Base-by-base conservation (phyloP, 1,140 invertebrate genomes). In the Tetramorium simillimum region DNA sequence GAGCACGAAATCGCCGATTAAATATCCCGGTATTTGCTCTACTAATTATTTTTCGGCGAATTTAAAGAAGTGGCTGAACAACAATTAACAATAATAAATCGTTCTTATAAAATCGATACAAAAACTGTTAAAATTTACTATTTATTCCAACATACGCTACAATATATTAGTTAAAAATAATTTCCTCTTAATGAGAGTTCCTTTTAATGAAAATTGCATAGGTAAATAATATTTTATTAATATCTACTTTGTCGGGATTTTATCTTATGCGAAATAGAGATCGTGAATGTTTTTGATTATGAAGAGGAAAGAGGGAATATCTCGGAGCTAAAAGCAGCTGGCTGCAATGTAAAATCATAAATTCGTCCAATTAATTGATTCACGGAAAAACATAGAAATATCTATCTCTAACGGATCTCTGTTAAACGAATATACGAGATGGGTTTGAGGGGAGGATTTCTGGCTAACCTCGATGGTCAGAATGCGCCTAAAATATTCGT, bases 1-100 rank as follows among this genome's bases (percentile, higher is more conserved):
- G 88, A 93, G 93, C 94, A 93, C 91, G 90, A 95, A 95, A 95
- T 95, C 92, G 92, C 37, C 89, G 86, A 88, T 93, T 93, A 95
- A 94, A 94, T 93, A 94, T 91, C 88, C 88, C 88, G 70, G 85
- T 95, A 93, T 94, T 94, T 95, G 92, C 85, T 62, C 87, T 86
- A 89, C 91, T 95, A 94, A 95, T 95, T 95, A 95, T 94, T 94
- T 95, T 93, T 92, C n/a, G 46, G 43, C 67, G 43, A 40, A 53
- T 33, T 58, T 53, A 37, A 65, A 56, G 85, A 69, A 63, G 70
- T 70, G 16, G 18, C 21, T 53, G 9, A 40, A 24, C n/a, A 37
- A 37, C 16, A 49, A 85, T 62, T 70, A 69, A 65, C 49, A 84
- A 16, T 10, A 6, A 0, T 12, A 62, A 82, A 37, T 81, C 24